A percentile compares a stretch with the other conserved stretches of the same genome.
Conservation (phyloP, 2,797 vertebrate genomes). For the Megalops cyprinoides region DNA sequence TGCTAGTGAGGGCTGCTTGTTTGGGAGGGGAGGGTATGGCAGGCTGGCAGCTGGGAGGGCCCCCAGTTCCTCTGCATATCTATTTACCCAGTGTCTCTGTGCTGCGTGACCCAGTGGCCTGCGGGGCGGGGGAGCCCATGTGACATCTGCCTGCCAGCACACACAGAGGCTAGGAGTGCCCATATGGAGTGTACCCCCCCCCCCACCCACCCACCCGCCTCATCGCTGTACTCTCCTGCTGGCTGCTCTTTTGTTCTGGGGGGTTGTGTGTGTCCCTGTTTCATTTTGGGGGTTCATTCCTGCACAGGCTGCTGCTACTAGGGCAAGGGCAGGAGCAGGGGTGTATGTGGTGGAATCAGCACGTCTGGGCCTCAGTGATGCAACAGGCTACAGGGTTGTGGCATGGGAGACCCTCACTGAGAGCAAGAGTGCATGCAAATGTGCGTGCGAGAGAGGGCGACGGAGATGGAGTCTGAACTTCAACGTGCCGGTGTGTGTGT, state of each 20-base stretch:
- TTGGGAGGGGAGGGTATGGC: constrained; percentile 37
- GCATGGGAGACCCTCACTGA: constrained; percentile 39
- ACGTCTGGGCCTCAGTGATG: constrained; percentile 21
- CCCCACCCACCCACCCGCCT: constrained; percentile 37
- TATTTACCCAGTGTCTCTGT: constrained; percentile 66
- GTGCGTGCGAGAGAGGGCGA: neutral
- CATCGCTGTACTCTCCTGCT: constrained; percentile 58
- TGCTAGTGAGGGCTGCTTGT: constrained; percentile 34
- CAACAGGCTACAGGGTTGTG: constrained; percentile 40
- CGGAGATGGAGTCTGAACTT: no score
- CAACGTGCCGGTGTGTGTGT: no score
- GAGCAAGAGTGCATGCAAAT: constrained; percentile 5
- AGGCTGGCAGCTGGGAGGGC: constrained; percentile 36
- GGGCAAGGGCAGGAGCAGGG: constrained; percentile 37
- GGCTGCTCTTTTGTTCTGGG: constrained; percentile 60
- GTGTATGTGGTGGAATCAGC: constrained; percentile 42
- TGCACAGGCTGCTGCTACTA: constrained; percentile 38
- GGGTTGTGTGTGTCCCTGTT: constrained; percentile 40
- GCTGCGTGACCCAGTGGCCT: constrained; percentile 74
- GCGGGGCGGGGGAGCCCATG: constrained; percentile 69
- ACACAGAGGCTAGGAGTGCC: constrained; percentile 47
- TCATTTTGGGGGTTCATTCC: constrained; percentile 51
- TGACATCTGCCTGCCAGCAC: constrained; percentile 79
- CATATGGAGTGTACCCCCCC: constrained; percentile 68
- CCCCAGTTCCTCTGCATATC: constrained; percentile 60